These are phyloP conservation scores for Coreoperca whiteheadi DNA, from an alignment of 2,113 vertebrate genomes.

Conservation along the genomic window DNA sequence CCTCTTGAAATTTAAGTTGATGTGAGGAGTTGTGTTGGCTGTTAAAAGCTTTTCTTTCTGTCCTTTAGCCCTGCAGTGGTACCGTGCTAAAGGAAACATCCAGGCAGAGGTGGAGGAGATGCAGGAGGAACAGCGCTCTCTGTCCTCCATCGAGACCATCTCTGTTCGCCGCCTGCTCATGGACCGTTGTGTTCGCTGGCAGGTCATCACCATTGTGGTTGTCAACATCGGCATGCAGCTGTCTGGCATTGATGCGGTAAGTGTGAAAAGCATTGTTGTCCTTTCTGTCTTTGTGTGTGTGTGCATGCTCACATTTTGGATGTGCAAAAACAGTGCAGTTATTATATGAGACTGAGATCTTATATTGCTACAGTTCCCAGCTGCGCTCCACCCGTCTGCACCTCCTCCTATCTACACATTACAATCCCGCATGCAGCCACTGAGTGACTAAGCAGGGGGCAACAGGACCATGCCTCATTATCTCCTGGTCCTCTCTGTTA, in stretches of 20 bases:
- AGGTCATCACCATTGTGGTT: conserved; percentile 87
- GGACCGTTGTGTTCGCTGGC: conserved; percentile 87
- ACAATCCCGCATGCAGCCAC: conserved; percentile 51
- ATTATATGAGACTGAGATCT: conserved; percentile 32
- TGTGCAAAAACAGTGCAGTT: conserved; percentile 47
- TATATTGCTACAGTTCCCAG: conserved; percentile 42
- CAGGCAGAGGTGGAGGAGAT: conserved; percentile 90
- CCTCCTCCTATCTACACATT: conserved; percentile 55
- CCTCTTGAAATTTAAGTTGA: not conserved
- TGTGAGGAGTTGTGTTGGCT: not conserved
- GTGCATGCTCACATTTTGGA: not conserved
- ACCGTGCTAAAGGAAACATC: conserved; percentile 83
- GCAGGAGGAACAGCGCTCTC: conserved; percentile 87
- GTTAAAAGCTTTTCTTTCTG: not conserved
- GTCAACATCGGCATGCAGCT: conserved; percentile 93
- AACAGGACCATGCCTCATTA: conserved; percentile 69
- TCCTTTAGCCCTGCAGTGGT: conserved; percentile 84
- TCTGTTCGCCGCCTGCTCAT: conserved; percentile 84
- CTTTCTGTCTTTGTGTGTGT: not conserved
- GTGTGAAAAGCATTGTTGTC: conserved; percentile 42
- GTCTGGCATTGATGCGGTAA: conserved; percentile 92
- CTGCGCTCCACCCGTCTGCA: conserved; percentile 62
- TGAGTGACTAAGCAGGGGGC: conserved; percentile 70
- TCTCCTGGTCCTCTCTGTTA: conserved; percentile 49
- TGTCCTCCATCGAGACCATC: conserved; percentile 83